Conservation (phyloP, 2,888 invertebrate genomes). For the Athalia circularis region DNA sequence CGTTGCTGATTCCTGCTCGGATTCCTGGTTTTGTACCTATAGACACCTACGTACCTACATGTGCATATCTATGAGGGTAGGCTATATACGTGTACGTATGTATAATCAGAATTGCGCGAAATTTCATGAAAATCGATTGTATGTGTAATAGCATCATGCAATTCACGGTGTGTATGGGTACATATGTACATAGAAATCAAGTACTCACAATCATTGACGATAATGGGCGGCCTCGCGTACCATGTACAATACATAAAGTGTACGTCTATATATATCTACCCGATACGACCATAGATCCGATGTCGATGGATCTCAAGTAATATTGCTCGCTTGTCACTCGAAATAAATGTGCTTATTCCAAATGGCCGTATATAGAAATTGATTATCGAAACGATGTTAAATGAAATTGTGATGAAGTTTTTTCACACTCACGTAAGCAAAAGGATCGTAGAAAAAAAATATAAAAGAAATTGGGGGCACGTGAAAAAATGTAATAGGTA, state of each 20-base stretch:
- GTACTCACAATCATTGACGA: slow-evolving; percentile 1
- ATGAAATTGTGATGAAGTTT: no score
- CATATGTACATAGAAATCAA: slow-evolving; percentile 28
- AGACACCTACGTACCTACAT: no score
- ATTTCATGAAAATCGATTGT: slow-evolving; percentile 31
- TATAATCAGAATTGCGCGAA: slow-evolving; percentile 29
- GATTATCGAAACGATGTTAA: neutral
- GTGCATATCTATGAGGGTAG: no score
- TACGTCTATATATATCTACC: no score
- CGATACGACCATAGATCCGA: slow-evolving; percentile 4
- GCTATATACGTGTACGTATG: neutral
- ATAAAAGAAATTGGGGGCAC: no score
- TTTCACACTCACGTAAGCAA: no score
- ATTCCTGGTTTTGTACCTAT: neutral
- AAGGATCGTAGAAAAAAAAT: no score
- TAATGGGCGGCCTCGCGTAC: slow-evolving; percentile 24
- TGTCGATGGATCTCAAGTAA: slow-evolving; percentile 36
- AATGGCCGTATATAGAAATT: neutral
- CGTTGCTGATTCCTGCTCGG: slow-evolving; percentile 16
- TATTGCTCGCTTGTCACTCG: slow-evolving; percentile 20
- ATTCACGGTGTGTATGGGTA: no score
- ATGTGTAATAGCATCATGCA: neutral
- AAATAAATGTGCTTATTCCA: neutral
- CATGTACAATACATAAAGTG: neutral
- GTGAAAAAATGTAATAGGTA: no score